A percentile compares a stretch with the other conserved stretches of the same genome.
phyloP scores from a whole-genome alignment of 2,797 vertebrate species.

The Carcharodon carcharias region DNA sequence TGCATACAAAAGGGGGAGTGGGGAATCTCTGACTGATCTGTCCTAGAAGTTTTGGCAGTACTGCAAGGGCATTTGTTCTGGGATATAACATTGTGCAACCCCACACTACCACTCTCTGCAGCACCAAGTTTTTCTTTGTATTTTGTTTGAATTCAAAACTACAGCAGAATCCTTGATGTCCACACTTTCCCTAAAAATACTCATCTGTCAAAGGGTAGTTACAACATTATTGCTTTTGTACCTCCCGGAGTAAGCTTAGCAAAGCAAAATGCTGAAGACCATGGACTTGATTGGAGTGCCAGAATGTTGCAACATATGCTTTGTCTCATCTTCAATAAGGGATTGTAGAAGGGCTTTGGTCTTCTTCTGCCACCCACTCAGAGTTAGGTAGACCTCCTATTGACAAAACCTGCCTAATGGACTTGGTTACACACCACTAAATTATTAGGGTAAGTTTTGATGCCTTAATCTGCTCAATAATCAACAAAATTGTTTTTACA shows the following conservation, averaged over 20 bases:
- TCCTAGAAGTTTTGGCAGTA: background rate
- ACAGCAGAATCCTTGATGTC: background rate
- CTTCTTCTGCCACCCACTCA: background rate
- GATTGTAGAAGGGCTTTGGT: background rate
- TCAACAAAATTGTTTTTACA: background rate
- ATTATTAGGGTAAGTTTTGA: background rate
- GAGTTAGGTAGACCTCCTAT: background rate
- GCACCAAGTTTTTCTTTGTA: background rate
- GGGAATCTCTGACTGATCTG: background rate
- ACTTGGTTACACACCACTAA: background rate
- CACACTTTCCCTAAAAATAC: background rate
- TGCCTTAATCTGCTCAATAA: background rate
- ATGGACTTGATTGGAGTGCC: background rate
- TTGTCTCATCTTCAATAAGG: background rate
- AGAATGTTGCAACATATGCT: background rate
- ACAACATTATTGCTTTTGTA: background rate
- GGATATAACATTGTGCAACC: background rate
- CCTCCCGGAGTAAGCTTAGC: background rate
- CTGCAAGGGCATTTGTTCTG: background rate
- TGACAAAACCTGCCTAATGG: background rate
- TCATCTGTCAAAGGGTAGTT: background rate
- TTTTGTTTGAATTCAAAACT: background rate
- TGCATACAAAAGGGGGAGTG: too few species aligned
- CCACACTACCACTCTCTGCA: background rate
- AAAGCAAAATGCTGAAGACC: background rate